phyloP scores from a whole-genome alignment of 2,888 invertebrate species.

The Drosophila prostipennis region DNA sequence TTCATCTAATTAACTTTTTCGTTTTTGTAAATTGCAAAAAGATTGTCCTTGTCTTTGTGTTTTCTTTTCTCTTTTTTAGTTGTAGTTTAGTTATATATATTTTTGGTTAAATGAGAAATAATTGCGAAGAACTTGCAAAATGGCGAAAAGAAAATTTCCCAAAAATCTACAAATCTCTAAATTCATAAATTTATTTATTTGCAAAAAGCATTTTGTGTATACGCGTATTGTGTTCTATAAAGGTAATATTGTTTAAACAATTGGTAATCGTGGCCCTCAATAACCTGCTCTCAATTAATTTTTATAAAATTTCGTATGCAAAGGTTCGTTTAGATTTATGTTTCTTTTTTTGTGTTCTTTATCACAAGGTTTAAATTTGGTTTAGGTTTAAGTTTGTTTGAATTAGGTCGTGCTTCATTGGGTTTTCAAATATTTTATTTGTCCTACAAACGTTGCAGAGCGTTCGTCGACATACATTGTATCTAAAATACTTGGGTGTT shows the following conservation, averaged over 20 bases:
- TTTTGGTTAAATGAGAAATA: conserved; percentile 24
- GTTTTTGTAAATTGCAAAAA: conserved; percentile 62
- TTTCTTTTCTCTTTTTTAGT: conserved; percentile 31
- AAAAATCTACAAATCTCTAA: conserved; percentile 46
- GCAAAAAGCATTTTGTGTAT: conserved; percentile 59
- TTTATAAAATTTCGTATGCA: conserved; percentile 61
- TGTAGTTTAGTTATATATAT: conserved; percentile 13
- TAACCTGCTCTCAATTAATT: conserved; percentile 69
- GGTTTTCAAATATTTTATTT: conserved; percentile 27
- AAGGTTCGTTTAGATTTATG: conserved; percentile 42
- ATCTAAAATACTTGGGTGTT: conserved; percentile 71
- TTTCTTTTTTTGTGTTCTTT: conserved; percentile 47
- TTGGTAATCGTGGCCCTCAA: conserved; percentile 71
- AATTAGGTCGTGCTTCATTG: conserved; percentile 33
- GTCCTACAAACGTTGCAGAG: conserved; percentile 43
- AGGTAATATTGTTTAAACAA: conserved; percentile 56
- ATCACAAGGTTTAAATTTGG: conserved; percentile 66
- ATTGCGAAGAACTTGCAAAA: conserved; percentile 46
- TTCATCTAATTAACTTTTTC: conserved; percentile 18
- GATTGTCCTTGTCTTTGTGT: conserved; percentile 70
- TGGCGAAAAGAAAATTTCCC: conserved; percentile 35
- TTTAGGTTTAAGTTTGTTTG: conserved; percentile 54
- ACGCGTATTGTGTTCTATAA: conserved; percentile 49
- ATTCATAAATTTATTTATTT: conserved; percentile 42
- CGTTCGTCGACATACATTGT: conserved; percentile 58